phyloP scores from a whole-genome alignment of 2,113 vertebrate genomes.

The Gymnorhina tibicen region DNA sequence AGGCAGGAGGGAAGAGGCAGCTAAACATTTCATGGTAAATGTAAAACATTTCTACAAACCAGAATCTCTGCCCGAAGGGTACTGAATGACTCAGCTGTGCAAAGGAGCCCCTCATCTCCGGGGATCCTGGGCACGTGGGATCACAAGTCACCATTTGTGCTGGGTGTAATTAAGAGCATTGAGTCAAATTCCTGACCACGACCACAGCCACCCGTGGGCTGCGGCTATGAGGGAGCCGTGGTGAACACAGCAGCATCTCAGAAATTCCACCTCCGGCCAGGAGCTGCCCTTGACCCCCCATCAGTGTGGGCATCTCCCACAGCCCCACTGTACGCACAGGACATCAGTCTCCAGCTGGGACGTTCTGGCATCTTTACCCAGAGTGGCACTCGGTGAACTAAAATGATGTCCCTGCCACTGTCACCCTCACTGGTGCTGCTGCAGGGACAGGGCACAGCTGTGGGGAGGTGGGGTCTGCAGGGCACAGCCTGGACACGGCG shows the following conservation, averaged over 20 bases:
- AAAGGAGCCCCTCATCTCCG: rapidly evolving
- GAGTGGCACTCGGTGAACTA: rapidly evolving
- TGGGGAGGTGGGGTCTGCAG: background rate
- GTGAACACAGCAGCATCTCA: background rate
- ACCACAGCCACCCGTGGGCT: background rate
- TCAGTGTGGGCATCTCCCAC: background rate
- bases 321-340: background rate
- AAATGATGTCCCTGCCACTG: background rate
- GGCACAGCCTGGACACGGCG: rapidly evolving
- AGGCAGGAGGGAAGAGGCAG: background rate
- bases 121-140: background rate
- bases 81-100: background rate
- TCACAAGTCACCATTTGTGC: background rate
- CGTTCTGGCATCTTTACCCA: background rate
- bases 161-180: background rate
- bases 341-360: rapidly evolving
- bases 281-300: background rate
- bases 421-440: background rate
- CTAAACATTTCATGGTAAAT: background rate
- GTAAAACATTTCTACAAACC: background rate
- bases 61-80: background rate
- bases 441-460: background rate
- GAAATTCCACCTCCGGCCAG: background rate
- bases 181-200: background rate
- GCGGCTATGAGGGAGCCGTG: rapidly evolving